Evolutionary conservation across 2,797 vertebrate genomes (phyloP).

Genomic region (Peromyscus aztecus): DNA sequence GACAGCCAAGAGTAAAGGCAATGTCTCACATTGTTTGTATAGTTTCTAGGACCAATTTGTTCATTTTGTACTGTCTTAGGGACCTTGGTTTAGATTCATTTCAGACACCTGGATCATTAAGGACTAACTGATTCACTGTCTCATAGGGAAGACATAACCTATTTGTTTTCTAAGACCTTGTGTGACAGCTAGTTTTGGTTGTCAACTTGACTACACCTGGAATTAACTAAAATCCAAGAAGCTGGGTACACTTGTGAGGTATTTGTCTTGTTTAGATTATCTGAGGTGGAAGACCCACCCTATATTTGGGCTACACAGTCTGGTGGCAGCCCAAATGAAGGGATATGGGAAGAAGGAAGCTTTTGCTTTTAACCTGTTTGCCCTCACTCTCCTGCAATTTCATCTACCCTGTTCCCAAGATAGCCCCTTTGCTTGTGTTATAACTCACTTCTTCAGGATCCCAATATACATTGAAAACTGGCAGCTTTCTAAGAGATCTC

Average conservation of each 20-base stretch:
- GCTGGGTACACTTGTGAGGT: not conserved
- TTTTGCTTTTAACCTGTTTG: not conserved
- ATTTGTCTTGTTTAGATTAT: not conserved
- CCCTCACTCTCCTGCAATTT: not conserved
- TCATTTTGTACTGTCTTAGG: not conserved
- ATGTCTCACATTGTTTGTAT: not conserved
- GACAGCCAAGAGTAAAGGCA: not conserved
- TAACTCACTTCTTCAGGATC: not conserved
- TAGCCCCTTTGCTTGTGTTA: not conserved
- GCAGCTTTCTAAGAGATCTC: not conserved
- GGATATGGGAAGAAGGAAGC: not conserved
- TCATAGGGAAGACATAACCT: not conserved
- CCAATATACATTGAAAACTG: not conserved
- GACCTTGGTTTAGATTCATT: constrained; percentile 48
- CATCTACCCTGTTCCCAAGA: not conserved
- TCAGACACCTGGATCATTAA: constrained; percentile 48
- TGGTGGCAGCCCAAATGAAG: not conserved
- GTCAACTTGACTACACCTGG: not conserved
- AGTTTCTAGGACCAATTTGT: not conserved
- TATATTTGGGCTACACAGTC: not conserved
- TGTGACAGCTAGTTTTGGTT: not conserved
- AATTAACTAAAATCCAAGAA: not conserved
- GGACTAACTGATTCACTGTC: constrained; percentile 5
- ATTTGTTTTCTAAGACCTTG: constrained; percentile 21
- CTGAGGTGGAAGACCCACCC: not conserved